A percentile compares a stretch with the other conserved stretches of the same genome.
Evolutionary conservation across 2,888 invertebrate species (phyloP).

Genomic region (Tanypteryx hageni): DNA sequence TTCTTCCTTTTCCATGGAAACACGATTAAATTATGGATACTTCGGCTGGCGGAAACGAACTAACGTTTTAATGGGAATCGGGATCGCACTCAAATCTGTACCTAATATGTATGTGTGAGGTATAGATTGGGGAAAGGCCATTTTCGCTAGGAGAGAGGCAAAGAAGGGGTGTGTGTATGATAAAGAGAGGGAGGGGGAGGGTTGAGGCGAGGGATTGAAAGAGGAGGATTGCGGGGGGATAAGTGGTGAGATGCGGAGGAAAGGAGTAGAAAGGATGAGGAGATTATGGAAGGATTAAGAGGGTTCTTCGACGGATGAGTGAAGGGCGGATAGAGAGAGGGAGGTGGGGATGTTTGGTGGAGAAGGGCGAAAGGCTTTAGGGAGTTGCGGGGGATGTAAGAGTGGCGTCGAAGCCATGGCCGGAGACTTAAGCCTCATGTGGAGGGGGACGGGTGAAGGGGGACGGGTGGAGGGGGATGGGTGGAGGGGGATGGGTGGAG

Average conservation of each 20-base stretch:
- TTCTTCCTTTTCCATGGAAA: no score
- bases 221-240: background rate
- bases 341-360: background rate
- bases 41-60: no score
- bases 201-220: background rate
- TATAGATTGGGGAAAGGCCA: no score
- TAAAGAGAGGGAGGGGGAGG: background rate
- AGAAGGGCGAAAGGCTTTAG: background rate
- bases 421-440: background rate
- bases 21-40: no score
- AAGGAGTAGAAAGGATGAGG: background rate
- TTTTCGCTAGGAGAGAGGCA: no score
- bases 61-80: no score
- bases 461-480: no score
- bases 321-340: background rate
- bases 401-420: background rate
- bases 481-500: background rate
- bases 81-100: no score
- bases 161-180: background rate
- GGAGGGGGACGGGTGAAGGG: background rate
- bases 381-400: constrained; percentile 7
- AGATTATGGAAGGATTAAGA: background rate
- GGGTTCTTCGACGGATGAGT: constrained; percentile 13
- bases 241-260: background rate
- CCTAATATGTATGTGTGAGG: no score